Evolutionary conservation across 2,888 invertebrate genomes (phyloP), one percentile per base, ranked within the genome.

Genomic region (Drosophila peninsularis): DNA sequence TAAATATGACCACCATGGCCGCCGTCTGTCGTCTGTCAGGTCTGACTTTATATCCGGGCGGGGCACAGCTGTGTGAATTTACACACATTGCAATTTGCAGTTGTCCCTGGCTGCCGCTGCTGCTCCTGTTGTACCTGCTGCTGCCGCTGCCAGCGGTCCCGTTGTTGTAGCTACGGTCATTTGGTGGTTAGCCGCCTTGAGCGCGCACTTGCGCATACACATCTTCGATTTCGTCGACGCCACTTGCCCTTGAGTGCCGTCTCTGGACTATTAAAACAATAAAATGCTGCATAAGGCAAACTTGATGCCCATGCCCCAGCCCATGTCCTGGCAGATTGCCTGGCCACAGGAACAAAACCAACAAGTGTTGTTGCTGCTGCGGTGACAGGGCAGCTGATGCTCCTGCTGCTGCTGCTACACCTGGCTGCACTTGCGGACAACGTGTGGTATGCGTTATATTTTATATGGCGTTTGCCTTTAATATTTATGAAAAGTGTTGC

Each of bases 1-100:
- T 84, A 84, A 85, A 85, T 86, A 81, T 87, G 81, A 82, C 81
- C 85, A 85, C 73, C 81, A 74, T 82, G 81, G 80, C 76, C 76
- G 62, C 71, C 71, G 66, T 75, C 79, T 69, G 63, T 66, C 71
- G 66, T 66, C 79, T 70, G 78, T 67, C 68, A 72, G 64, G 62
- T 32, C 68, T 79, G 80, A 79, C 80, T 79, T 79, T 80, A 75
- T 79, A 71, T 76, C 73, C 78, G 73, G 78, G 66, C 49, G 53
- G 55, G 54, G 62, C 55, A 39, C 69, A 71, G 61, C 44, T 74
- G 80, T 82, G 83, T 77, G 80, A 82, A 79, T 79, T 84, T 74
- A 77, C 74, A 84, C 82, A 83, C 84, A 79, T 75, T 84, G 80
- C 82, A 82, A 82, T 75, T 83, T 84, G 79, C 81, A 79, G 60